Percentiles rank a stretch among this genome's conserved stretches.
phyloP scores from a whole-genome alignment of 2,888 invertebrate species.

The Amphipyra tragopoginis region DNA sequence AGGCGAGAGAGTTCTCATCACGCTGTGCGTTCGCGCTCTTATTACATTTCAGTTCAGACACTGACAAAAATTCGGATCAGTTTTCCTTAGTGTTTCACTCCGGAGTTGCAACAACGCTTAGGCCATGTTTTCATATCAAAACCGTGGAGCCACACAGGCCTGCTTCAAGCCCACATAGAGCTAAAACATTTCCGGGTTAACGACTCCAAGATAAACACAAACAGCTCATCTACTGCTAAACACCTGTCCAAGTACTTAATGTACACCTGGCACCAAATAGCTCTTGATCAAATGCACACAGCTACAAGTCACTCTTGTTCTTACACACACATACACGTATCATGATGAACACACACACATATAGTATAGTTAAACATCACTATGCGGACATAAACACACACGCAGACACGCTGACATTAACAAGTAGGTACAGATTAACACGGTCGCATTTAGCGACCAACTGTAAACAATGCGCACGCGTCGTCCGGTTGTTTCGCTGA shows the following conservation, averaged over 20 bases:
- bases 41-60: no score
- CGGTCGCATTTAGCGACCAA: constrained; percentile 38
- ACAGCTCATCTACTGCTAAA: constrained; percentile 21
- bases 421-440: constrained; percentile 39
- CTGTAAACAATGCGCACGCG: constrained; percentile 50
- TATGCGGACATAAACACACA: neutral
- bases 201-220: constrained; percentile 20
- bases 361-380: no score
- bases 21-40: no score
- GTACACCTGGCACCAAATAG: constrained; percentile 3
- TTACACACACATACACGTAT: no score
- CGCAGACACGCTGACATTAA: constrained; percentile 13
- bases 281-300: neutral
- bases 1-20: no score
- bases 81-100: no score
- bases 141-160: no score
- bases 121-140: no score
- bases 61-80: no score
- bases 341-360: no score
- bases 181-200: constrained; percentile 10
- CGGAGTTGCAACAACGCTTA: no score
- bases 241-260: constrained; percentile 20
- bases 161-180: no score
- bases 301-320: constrained; percentile 1
- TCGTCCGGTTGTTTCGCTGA: constrained; percentile 21